These are phyloP conservation scores for Apocrypta bakeri DNA, from an alignment of 1,140 invertebrate genomes.

Conservation along the genomic window DNA sequence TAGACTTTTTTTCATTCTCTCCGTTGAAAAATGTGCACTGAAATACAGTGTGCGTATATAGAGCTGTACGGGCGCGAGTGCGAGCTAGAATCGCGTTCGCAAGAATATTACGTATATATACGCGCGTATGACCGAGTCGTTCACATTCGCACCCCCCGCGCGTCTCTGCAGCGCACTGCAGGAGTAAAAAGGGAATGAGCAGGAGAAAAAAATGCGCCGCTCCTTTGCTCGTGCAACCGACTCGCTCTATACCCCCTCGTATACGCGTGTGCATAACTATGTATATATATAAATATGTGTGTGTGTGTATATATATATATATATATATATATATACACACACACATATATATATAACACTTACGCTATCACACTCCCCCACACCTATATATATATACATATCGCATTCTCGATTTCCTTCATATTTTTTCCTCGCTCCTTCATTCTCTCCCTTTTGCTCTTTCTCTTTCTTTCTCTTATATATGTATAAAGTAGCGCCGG, in stretches of 20 bases:
- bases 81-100: background rate
- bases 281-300: background rate
- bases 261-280: background rate
- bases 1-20: background rate
- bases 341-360: slow-evolving; percentile 4
- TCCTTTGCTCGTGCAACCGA: background rate
- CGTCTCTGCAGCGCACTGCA: background rate
- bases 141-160: background rate
- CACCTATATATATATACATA: background rate
- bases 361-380: slow-evolving; percentile 17
- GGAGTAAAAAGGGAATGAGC: slow-evolving; percentile 16
- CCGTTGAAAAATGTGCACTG: slow-evolving; percentile 24
- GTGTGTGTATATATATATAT: background rate
- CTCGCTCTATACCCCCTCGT: background rate
- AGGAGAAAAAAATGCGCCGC: slow-evolving; percentile 2
- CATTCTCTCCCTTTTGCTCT: slow-evolving; percentile 23
- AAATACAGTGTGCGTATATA: no score
- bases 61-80: background rate
- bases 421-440: slow-evolving; percentile 15
- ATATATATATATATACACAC: background rate
- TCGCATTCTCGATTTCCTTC: slow-evolving; percentile 46
- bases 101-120: slow-evolving; percentile 23
- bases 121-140: background rate
- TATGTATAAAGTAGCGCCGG: slow-evolving; percentile 37
- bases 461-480: background rate